Evolutionary conservation across 2,888 invertebrate genomes (phyloP), one percentile per base, ranked within the genome.

Genomic region (Cephus sareptanus): DNA sequence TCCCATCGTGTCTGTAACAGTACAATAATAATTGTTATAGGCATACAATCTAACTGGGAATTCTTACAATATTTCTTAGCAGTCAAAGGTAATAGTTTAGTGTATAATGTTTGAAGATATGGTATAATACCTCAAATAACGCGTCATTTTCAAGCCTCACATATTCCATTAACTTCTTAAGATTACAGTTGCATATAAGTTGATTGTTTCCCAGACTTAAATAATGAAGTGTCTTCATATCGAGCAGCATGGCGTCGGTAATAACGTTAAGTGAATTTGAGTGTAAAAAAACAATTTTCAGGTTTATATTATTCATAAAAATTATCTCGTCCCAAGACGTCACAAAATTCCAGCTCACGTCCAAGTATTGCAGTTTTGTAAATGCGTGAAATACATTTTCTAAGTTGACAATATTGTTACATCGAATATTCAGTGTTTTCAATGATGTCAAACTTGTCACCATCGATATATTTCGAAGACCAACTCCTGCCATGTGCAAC

Each of bases 151-250:
- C 80, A 0, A 91, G 91, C 30, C 91, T 83, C 69, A 73, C 37
- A 77, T 78, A 40, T 69, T 93, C 93, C 68, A 93, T 92, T 12
- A 94, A 89, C n/a, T 94, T 92, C 77, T 93, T 92, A 0, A 93
- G 87, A 4, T 92, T 88, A 79, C 95, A 94, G 76, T 93, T 93
- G 84, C 95, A 95, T 0, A 94, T 90, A 33, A 95, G 92, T 11
- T 93, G 92, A 85, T 95, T 95, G 0, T 92, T 92, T 0, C 93
- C 92, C 0, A 95, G 76, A 1, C 92, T 93, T 0, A 95, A 80
- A 77, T 92, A 93, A 0, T 91, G 86, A 1, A 94, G 79, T 0
- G 89, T 83, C 1, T 89, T 85, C 11, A 95, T 91, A 82, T 95
- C 95, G 23, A 88, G 82, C 0, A 94, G 85, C 94, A 95, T 95